These are phyloP conservation scores for Sanderia malayensis DNA, from an alignment of 30 jellyfish, hydroid and myxozoan genomes.

Conservation along the genomic window DNA sequence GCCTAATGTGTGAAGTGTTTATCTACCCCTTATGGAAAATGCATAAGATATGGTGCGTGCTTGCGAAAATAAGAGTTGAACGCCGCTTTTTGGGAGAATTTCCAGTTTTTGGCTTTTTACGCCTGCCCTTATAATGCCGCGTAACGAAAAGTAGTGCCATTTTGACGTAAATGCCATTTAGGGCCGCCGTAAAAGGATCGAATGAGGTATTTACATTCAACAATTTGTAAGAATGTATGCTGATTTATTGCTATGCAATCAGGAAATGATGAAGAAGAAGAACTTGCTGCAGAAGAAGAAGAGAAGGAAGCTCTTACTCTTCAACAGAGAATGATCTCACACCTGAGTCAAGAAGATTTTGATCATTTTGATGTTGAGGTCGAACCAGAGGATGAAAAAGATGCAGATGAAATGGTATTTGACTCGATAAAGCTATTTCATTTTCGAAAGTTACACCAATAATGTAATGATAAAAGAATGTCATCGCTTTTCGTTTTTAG, in stretches of 20 bases:
- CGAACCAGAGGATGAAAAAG: slow-evolving; percentile 5
- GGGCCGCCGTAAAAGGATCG: background rate
- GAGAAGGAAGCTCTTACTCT: slow-evolving; percentile 87
- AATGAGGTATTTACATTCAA: background rate
- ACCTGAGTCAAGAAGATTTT: slow-evolving; percentile 81
- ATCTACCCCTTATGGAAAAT: background rate
- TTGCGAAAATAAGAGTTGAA: too few relatives aligned
- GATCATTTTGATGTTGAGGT: slow-evolving; percentile 51
- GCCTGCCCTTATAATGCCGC: background rate
- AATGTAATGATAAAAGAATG: background rate
- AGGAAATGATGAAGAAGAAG: slow-evolving; percentile 96
- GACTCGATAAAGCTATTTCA: background rate
- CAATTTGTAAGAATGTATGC: too few relatives aligned
- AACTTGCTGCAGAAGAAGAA: slow-evolving; percentile 91
- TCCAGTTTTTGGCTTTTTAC: too few relatives aligned
- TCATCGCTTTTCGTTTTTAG: slow-evolving; percentile 6
- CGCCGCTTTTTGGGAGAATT: background rate
- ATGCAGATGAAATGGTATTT: background rate
- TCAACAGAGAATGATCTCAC: slow-evolving; percentile 83
- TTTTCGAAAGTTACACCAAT: too few relatives aligned
- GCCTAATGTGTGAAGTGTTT: background rate
- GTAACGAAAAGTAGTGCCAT: background rate
- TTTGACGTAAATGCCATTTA: background rate
- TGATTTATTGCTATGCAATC: too few relatives aligned
- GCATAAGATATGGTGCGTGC: background rate